These are phyloP conservation scores for Nannoperca australis DNA, from an alignment of 2,797 vertebrate genomes.

Conservation along the genomic window DNA sequence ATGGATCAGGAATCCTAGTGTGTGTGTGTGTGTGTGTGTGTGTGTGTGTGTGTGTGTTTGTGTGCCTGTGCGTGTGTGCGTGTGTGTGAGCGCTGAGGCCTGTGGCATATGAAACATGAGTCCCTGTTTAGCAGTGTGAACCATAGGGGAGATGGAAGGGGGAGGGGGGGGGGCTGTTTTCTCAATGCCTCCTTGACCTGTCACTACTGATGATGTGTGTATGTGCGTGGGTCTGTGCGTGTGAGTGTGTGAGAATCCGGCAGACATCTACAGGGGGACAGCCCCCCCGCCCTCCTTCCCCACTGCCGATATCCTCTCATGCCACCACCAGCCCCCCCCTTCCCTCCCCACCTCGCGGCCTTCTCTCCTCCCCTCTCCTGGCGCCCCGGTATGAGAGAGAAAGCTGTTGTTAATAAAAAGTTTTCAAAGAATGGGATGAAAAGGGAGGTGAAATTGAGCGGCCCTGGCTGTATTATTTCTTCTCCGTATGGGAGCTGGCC, in stretches of 20 bases:
- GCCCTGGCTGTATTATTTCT: conserved; percentile 87
- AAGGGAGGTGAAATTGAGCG: conserved; percentile 88
- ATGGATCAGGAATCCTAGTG: conserved; percentile 26
- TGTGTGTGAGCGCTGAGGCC: conserved; percentile 41
- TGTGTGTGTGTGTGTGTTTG: conserved; percentile 16
- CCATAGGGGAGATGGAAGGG: conserved; percentile 50
- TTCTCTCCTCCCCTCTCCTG: conserved; percentile 73
- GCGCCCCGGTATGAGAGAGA: conserved; percentile 81
- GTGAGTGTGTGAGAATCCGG: conserved; percentile 71
- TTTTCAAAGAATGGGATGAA: conserved; percentile 89
- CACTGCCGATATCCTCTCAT: conserved; percentile 72
- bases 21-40: conserved; percentile 19
- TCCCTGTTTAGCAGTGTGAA: conserved; percentile 78
- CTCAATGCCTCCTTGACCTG: conserved; percentile 83
- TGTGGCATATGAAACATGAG: conserved; percentile 80
- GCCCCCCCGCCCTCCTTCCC: conserved; percentile 41
- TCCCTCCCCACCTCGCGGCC: conserved; percentile 45
- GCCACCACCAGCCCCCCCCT: conserved; percentile 47
- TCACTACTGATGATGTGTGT: conserved; percentile 83
- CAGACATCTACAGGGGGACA: conserved; percentile 78
- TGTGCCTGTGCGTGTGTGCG: conserved; percentile 21
- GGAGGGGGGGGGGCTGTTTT: conserved; percentile 50
- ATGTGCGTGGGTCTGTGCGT: conserved; percentile 36
- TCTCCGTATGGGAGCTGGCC: conserved; percentile 89
- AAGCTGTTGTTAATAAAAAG: conserved; percentile 91